phyloP scores from a whole-genome alignment of 2,797 vertebrate genomes.

The Gallinago solitaria region DNA sequence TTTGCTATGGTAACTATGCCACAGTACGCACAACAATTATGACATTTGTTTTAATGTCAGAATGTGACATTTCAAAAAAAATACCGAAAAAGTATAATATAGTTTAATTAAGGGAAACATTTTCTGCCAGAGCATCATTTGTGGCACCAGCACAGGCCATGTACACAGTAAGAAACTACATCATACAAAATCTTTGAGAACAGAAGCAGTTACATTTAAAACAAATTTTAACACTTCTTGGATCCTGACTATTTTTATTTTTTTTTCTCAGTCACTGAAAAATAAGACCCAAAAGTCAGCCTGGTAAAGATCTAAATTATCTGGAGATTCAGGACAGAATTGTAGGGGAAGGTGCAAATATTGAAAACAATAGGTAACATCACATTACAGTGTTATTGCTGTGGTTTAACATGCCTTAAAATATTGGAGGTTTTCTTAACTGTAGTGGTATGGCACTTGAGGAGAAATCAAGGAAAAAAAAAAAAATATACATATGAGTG shows the following conservation, averaged over 20 bases:
- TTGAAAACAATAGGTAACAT: not conserved
- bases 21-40: not conserved
- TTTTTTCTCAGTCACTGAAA: not conserved
- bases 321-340: not conserved
- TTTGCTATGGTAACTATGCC: not conserved
- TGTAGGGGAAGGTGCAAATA: not conserved
- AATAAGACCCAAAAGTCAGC: not conserved
- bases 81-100: not conserved
- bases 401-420: not conserved
- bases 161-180: not conserved
- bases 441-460: not conserved
- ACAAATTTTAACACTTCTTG: not conserved
- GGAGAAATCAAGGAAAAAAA: not conserved
- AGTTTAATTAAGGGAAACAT: not conserved
- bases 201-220: not conserved
- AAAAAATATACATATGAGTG: not conserved
- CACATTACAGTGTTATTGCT: not conserved
- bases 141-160: not conserved
- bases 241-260: not conserved
- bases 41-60: constrained; percentile 17
- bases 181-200: not conserved
- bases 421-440: not conserved
- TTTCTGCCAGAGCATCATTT: not conserved
- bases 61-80: constrained; percentile 31
- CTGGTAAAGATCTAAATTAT: not conserved